Conservation (phyloP, 2,113 vertebrate species). For the Dinomys branickii region DNA sequence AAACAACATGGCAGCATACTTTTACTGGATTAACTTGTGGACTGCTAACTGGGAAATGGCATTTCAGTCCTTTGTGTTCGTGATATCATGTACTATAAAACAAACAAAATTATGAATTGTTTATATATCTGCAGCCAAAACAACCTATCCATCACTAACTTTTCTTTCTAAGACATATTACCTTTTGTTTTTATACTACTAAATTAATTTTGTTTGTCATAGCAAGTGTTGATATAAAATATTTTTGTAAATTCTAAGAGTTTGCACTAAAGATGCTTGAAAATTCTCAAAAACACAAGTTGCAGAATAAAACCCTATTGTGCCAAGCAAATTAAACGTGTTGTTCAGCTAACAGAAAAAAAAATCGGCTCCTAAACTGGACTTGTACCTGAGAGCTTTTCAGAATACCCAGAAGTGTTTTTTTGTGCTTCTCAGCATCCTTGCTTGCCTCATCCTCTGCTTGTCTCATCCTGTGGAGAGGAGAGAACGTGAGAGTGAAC, state of each 20-base stretch:
- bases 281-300: neutral
- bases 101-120: neutral
- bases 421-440: neutral
- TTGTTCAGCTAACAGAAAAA: neutral
- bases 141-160: neutral
- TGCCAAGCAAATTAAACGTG: constrained; percentile 20
- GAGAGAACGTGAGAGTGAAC: neutral
- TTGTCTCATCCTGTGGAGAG: neutral
- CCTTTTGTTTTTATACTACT: neutral
- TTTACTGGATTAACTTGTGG: neutral
- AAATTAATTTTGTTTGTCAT: neutral
- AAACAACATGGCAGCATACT: neutral
- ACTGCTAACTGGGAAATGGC: neutral
- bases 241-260: neutral
- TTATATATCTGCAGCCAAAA: neutral
- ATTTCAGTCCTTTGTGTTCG: neutral
- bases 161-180: neutral
- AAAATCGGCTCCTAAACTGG: neutral
- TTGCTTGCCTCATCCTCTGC: neutral
- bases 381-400: neutral
- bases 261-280: neutral
- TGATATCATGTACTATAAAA: neutral
- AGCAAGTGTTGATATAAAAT: neutral
- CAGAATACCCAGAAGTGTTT: neutral
- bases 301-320: neutral